Evolutionary conservation across 2,888 invertebrate genomes (phyloP).

Genomic region (Stramonita haemastoma): DNA sequence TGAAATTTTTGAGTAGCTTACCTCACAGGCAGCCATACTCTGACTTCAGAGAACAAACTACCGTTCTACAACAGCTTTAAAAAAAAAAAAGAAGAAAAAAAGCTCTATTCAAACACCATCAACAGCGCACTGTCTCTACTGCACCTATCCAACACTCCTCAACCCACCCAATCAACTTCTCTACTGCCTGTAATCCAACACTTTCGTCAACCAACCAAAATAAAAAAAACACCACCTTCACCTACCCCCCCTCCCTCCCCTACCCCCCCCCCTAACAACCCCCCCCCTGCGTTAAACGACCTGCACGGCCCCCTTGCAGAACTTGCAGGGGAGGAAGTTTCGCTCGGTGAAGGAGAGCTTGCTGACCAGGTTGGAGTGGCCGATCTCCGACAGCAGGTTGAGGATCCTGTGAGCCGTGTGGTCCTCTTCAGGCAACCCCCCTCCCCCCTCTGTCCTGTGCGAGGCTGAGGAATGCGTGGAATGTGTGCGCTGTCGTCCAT

Average conservation of each 20-base stretch:
- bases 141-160: too few relatives aligned
- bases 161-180: too few relatives aligned
- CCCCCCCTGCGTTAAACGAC: constrained; percentile 52
- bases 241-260: background rate
- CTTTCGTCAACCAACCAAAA: background rate
- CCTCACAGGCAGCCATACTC: too few relatives aligned
- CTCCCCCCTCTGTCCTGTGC: background rate
- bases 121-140: too few relatives aligned
- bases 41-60: too few relatives aligned
- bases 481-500: constrained; percentile 46
- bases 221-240: background rate
- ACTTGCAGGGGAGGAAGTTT: constrained; percentile 73
- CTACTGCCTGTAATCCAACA: too few relatives aligned
- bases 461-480: constrained; percentile 31
- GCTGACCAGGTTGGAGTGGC: constrained; percentile 76
- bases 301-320: constrained; percentile 69
- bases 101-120: too few relatives aligned
- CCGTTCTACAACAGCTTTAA: too few relatives aligned
- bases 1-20: too few relatives aligned
- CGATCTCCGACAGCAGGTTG: constrained; percentile 88
- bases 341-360: constrained; percentile 62
- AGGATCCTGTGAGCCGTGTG: constrained; percentile 85
- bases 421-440: constrained; percentile 57
- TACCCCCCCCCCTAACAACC: background rate
- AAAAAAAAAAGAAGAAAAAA: too few relatives aligned